A percentile compares a stretch with the other conserved stretches of the same genome.
Conservation (phyloP, 2,113 vertebrate species). For the Peromyscus maniculatus region DNA sequence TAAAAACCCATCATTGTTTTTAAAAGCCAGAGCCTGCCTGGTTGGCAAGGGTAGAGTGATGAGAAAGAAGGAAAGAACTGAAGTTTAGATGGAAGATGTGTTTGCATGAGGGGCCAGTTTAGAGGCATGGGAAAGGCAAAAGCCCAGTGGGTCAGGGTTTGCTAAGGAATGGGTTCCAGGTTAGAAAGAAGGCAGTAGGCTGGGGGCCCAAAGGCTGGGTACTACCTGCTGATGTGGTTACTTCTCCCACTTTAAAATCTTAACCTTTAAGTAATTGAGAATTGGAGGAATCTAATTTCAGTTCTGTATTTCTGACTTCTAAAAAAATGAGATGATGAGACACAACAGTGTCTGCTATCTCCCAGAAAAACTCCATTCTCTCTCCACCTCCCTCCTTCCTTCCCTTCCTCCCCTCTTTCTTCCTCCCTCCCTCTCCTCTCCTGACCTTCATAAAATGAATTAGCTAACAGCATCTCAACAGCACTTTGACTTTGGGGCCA, state of each 20-base stretch:
- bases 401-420: neutral
- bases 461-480: neutral
- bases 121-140: neutral
- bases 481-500: neutral
- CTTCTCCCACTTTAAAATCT: neutral
- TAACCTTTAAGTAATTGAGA: constrained; percentile 9
- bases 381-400: neutral
- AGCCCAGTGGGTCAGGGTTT: neutral
- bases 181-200: neutral
- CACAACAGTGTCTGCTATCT: neutral
- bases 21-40: neutral
- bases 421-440: too few relatives aligned
- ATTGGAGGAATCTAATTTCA: neutral
- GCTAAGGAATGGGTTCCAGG: neutral
- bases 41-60: neutral
- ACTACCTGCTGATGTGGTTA: neutral
- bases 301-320: constrained; percentile 23
- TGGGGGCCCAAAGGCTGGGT: too few relatives aligned
- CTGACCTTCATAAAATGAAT: neutral
- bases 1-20: neutral
- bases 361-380: neutral
- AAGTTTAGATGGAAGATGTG: neutral
- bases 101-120: neutral
- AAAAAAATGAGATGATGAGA: neutral
- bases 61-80: constrained; percentile 16